Base-by-base conservation (phyloP, 1,140 invertebrate genomes). In the Drosophila repletoides region DNA sequence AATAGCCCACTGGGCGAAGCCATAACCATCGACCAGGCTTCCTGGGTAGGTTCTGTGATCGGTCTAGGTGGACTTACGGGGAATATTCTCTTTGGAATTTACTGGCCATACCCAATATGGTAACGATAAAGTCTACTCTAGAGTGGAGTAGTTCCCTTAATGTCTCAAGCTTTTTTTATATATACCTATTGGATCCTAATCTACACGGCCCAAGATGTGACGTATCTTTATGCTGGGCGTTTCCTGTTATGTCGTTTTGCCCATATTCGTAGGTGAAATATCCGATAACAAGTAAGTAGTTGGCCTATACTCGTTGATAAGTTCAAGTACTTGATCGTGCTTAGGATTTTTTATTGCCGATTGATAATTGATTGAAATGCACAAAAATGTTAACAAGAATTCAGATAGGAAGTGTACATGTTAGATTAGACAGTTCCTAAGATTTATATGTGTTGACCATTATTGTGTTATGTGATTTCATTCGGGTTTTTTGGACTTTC, bases 181-280 rank as follows among this genome's bases (percentile, higher is more conserved):
- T 33, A 84, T 75, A 66, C 31, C 9, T 86, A 80, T 59, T 88
- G 84, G 84, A 71, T 88, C 51, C 72, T 88, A 34, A 83, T 89
- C 55, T 80, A 68, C 38, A 46, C 51, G 10, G 75, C 81, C 2
- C 26, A 80, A 61, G 61, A 88, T 69, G 79, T 89, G 4, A 68
- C 45, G 6, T 76, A 80, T 46, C 83, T 90, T 5, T 89, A 91
- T 45, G 70, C 89, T 5, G 90, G 89, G 1, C 77, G 91, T 14
- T 89, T 90, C 22, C 43, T 64, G 63, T 10, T 89, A 83, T 45
- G 72, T 84, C 3, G 68, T 72, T 4, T 63, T 89, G 5, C 79
- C 88, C 3, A 71, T 89, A 58, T 89, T 75, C 19, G 63, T 89
- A 12, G 56, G 75, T 12, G 88, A 89, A 75, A 89, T 89, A 4